Evolutionary conservation across 2,888 invertebrate species (phyloP).

Genomic region (Gymnosoma rotundatum): DNA sequence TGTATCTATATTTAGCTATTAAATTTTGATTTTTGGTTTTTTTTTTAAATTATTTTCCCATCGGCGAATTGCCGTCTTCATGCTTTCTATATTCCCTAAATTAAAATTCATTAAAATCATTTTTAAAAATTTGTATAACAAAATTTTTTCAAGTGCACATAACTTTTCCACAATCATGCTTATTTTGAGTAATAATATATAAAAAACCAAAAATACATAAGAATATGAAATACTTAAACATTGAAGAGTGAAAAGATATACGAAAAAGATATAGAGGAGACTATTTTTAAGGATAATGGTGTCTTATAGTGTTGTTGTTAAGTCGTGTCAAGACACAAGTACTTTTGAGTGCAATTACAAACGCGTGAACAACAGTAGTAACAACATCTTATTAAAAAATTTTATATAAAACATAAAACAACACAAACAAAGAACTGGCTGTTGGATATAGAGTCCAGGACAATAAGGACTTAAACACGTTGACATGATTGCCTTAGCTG

Average conservation of each 20-base stretch:
- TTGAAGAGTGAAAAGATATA: background rate
- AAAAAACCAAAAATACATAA: conserved; percentile 22
- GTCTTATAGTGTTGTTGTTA: conserved; percentile 63
- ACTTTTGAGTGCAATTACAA: conserved; percentile 63
- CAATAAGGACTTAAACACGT: conserved; percentile 69
- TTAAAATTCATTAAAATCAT: background rate
- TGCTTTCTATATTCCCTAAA: too few relatives aligned
- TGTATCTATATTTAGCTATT: too few relatives aligned
- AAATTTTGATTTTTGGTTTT: too few relatives aligned
- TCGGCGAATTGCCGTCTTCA: too few relatives aligned
- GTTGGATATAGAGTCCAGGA: conserved; percentile 49
- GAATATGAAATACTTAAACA: conserved; percentile 19
- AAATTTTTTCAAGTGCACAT: conserved; percentile 24
- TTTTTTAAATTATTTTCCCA: too few relatives aligned
- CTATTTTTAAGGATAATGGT: conserved; percentile 47
- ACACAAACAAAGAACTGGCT: conserved; percentile 24
- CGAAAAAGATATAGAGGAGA: conserved; percentile 11
- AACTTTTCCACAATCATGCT: background rate
- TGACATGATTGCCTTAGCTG: conserved; percentile 55
- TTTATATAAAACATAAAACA: conserved; percentile 17
- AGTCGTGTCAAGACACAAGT: conserved; percentile 68
- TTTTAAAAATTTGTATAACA: too few relatives aligned
- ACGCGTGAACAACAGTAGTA: conserved; percentile 62
- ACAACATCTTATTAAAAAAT: conserved; percentile 38
- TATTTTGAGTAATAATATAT: conserved; percentile 39